Evolutionary conservation across 2,113 vertebrate genomes (phyloP).

Genomic region (Capra hircus): DNA sequence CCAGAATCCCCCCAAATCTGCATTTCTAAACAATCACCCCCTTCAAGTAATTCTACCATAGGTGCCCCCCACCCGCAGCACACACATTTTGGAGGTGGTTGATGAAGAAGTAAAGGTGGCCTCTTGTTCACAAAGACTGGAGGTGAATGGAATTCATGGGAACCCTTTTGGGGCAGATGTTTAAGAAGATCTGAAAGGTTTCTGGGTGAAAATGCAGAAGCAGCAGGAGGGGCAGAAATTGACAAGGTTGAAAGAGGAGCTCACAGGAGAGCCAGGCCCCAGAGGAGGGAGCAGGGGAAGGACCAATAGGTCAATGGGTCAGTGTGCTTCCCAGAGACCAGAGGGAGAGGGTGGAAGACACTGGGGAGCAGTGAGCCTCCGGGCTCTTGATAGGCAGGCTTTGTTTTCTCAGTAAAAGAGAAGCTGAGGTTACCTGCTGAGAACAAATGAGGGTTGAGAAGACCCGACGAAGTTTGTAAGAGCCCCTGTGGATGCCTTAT

Average conservation of each 20-base stretch:
- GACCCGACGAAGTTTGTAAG: neutral
- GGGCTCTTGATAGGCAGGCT: neutral
- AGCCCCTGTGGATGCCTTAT: neutral
- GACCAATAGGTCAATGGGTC: fast-evolving
- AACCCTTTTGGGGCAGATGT: neutral
- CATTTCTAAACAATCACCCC: neutral
- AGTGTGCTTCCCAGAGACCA: neutral
- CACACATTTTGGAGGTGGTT: neutral
- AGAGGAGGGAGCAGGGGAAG: fast-evolving
- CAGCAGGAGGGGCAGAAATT: neutral
- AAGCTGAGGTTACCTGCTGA: neutral
- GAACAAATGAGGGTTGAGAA: neutral
- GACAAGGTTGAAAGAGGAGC: neutral
- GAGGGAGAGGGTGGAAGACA: neutral
- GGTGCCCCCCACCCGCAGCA: fast-evolving
- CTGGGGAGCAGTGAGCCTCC: neutral
- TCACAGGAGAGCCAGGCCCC: neutral
- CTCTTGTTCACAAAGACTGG: neutral
- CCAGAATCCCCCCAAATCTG: too few species aligned
- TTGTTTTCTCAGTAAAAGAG: neutral
- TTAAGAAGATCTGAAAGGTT: neutral
- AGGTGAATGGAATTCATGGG: neutral
- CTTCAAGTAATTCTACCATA: neutral
- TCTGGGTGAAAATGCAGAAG: neutral
- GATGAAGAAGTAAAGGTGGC: neutral